A percentile compares a stretch with the other conserved stretches of the same genome.
phyloP scores from a whole-genome alignment of 1,140 invertebrate genomes.

The Scaptomyza montana region DNA sequence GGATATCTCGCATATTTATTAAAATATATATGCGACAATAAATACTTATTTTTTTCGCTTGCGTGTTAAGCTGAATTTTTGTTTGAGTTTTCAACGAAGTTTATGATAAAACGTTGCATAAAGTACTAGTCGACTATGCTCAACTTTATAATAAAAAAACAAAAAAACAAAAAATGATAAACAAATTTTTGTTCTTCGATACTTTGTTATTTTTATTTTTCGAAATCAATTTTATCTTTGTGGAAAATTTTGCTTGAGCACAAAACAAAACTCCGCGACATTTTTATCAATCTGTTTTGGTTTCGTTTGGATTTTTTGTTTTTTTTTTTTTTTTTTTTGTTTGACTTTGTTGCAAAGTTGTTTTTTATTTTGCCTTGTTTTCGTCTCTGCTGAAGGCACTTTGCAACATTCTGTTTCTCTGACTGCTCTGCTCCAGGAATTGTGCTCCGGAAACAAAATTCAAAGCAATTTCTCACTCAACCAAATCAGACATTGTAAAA shows the following conservation, averaged over 20 bases:
- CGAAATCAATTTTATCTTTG: neutral
- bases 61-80: no score
- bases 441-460: neutral
- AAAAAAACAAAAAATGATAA: neutral
- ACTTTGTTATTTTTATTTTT: neutral
- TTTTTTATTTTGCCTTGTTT: neutral
- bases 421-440: neutral
- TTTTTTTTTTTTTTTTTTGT: neutral
- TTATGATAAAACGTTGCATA: neutral
- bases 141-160: neutral
- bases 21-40: no score
- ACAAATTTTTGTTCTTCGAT: no score
- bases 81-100: neutral
- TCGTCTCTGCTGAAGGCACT: slow-evolving; percentile 1
- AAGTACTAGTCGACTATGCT: neutral
- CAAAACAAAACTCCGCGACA: slow-evolving; percentile 1
- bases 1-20: no score
- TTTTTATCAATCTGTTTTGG: slow-evolving; percentile 2
- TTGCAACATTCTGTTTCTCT: neutral
- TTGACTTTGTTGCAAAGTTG: neutral
- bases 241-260: neutral
- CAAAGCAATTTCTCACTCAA: slow-evolving; percentile 1
- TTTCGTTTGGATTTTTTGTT: neutral
- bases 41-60: no score
- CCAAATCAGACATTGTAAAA: slow-evolving; percentile 3